Base-by-base conservation (phyloP, 2,888 invertebrate genomes). In the Pterostichus niger region DNA sequence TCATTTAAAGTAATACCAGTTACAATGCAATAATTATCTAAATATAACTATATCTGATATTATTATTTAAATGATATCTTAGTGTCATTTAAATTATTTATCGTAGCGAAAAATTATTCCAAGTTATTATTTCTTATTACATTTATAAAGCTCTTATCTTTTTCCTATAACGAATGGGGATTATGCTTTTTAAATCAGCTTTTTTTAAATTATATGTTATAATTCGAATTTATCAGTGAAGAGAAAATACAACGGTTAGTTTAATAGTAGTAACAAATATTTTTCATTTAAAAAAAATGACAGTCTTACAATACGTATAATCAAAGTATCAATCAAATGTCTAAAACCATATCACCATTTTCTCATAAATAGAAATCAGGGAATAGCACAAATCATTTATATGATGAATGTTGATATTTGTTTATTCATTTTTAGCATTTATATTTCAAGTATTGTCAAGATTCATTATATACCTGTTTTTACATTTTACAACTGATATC, bases 341-440 rank as follows among this genome's bases (percentile, higher is more conserved):
- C 24, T 56, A 17, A 56, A 56, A 31, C 44, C 68, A 71, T 71
- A 71, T 71, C 68, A 71, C 46, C 68, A 44, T 40, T 44, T 56
- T 44, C 44, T 44, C 68, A 71, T 71, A 71, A 31, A 40, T 71
- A 71, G 68, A 71, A 6, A 71, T 71, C 68, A 71, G 68, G 68
- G 68, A 71, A 40, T 71, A 71, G 68, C 64, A 44, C 68, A 71
- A 71, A 71, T n/a, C n/a, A n/a, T n/a, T n/a, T 64, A 64, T 6
- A 35, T 64, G 24, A 59, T 0, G 7, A 33, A 2, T 56, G 13
- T 15, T 6, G 17, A 56, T 6, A 49, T 17, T 56, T 56, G 10
- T 17, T 56, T 56, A 17, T 17, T 17, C 5, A n/a, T 64, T 33
- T 35, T 33, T 33, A 64, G 64, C 64, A 33, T 64, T 71, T 17